Conservation (phyloP, 2,888 invertebrate genomes). For the Formica aserva region DNA sequence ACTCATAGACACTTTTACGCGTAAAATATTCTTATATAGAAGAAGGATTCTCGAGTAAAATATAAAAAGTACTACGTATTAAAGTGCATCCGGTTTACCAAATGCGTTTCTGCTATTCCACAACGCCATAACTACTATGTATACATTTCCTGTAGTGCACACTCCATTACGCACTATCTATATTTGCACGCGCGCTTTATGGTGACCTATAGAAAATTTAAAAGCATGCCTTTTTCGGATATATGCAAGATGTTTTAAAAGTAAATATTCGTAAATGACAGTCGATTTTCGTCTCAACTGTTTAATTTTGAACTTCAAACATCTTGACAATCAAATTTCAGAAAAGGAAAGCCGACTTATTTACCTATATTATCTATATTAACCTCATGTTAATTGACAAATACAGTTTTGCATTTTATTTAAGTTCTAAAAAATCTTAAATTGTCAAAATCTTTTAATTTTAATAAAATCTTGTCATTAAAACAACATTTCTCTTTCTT, state of each 20-base stretch:
- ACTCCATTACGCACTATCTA: conserved; percentile 22
- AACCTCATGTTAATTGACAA: not conserved
- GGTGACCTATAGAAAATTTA: conserved; percentile 22
- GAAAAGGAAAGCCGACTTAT: not conserved
- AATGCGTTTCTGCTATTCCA: conserved; percentile 56
- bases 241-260: not conserved
- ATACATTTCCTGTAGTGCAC: conserved; percentile 47
- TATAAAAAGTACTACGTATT: conserved; percentile 23
- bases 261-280: not conserved
- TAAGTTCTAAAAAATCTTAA: not conserved
- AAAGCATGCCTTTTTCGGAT: not conserved
- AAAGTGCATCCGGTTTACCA: conserved; percentile 53
- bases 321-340: not conserved
- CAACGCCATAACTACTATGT: conserved; percentile 36
- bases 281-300: not conserved
- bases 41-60: not conserved
- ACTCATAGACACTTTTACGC: not conserved
- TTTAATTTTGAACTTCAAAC: conserved; percentile 13
- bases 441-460: not conserved
- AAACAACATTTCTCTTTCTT: not conserved
- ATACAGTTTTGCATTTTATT: not conserved
- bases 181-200: conserved; percentile 26
- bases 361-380: not conserved
- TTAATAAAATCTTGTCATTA: not conserved
- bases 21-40: not conserved